phyloP scores from a whole-genome alignment of 2,888 invertebrate species.

The Pseudanteris insignis region DNA sequence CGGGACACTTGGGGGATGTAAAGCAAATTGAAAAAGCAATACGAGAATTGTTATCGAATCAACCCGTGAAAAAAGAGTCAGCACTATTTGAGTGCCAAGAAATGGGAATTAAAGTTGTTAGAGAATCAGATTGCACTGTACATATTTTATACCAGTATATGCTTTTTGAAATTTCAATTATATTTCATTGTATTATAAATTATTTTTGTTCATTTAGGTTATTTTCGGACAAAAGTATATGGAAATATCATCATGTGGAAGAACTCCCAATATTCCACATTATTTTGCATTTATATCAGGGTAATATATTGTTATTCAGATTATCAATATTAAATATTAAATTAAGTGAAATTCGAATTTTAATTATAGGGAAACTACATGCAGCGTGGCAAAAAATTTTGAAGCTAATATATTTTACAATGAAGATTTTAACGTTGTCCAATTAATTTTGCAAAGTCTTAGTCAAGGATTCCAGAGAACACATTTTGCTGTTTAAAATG shows the following conservation, averaged over 20 bases:
- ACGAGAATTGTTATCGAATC: slow-evolving; percentile 53
- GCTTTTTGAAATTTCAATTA: background rate
- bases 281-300: slow-evolving; percentile 74
- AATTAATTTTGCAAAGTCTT: slow-evolving; percentile 68
- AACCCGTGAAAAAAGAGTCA: slow-evolving; percentile 55
- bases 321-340: too few species aligned
- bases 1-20: slow-evolving; percentile 68
- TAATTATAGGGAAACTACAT: slow-evolving; percentile 24
- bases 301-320: too few species aligned
- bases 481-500: slow-evolving; percentile 67
- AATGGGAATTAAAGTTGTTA: slow-evolving; percentile 67
- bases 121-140: slow-evolving; percentile 63
- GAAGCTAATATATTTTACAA: slow-evolving; percentile 40
- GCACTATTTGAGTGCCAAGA: slow-evolving; percentile 69
- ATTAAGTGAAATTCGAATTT: slow-evolving; percentile 2
- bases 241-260: slow-evolving; percentile 74
- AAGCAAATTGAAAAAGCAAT: slow-evolving; percentile 69
- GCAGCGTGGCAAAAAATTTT: slow-evolving; percentile 33
- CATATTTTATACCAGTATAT: slow-evolving; percentile 32
- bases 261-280: slow-evolving; percentile 68
- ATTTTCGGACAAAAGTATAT: slow-evolving; percentile 72
- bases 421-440: slow-evolving; percentile 63
- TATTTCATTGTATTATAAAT: too few species aligned
- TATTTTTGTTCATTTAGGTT: too few species aligned
- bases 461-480: slow-evolving; percentile 70